Evolutionary conservation across 2,797 vertebrate species (phyloP), one percentile per base, ranked within the genome.

Genomic region (Anabacerthia variegaticeps): DNA sequence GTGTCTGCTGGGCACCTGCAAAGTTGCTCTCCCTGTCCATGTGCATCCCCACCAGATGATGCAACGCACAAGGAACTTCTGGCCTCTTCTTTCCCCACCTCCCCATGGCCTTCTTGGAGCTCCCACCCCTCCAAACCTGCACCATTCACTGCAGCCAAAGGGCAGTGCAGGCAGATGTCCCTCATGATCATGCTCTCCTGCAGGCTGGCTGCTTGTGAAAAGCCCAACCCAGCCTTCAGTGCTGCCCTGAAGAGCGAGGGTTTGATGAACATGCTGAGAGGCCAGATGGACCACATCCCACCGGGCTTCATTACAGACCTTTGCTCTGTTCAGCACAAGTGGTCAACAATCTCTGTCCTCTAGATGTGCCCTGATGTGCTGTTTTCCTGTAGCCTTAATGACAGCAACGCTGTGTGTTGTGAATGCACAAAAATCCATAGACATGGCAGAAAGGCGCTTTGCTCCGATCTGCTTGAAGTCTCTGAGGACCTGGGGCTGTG

Each of bases 301-400:
- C 43, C 0, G 4, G 92, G 46, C 85, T 91, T 72, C 9, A 3
- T 85, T 85, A 88, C 39, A 83, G 84, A 77, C 85, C 82, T 96
- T 93, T 93, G 71, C 87, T 92, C 89, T 66, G 71, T 62, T 93
- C 84, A 56, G 69, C 23, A 44, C 55, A 88, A 65, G 78, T 26
- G 92, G 78, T 68, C 84, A 93, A 68, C 48, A 52, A 44, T 76
- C 82, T 77, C 74, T 92, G 72, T 73, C 66, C 79, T 92, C 72
- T 62, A 11, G 52, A 81, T n/a, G 44, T 92, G 85, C 80, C 91
- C 91, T 62, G 62, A 73, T 78, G 74, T 30, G 34, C 68, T 92
- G 65, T 49, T 94, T 84, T 85, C 72, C 80, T 92, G 81, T 51
- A 81, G 73, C 81, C 51, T 94, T 93, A 93, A 93, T 77, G 88